Percentiles rank a stretch among this genome's conserved stretches.
phyloP scores from a whole-genome alignment of 2,888 invertebrate genomes.

The Eupithecia subumbrata region DNA sequence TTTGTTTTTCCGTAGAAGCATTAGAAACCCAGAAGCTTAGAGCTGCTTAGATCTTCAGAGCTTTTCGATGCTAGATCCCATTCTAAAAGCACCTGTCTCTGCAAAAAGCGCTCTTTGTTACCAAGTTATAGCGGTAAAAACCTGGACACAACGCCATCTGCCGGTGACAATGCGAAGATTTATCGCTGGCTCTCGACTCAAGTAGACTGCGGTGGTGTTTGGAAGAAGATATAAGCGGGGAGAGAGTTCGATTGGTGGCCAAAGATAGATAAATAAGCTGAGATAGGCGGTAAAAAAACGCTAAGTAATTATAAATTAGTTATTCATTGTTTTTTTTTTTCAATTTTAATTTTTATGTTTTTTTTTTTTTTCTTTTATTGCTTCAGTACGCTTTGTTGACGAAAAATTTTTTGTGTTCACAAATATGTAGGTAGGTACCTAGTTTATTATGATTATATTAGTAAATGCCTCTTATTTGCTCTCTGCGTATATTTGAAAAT shows the following conservation, averaged over 20 bases:
- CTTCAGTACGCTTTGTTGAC: too few species aligned
- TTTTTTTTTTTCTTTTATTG: too few species aligned
- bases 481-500: too few species aligned
- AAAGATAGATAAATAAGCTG: background rate
- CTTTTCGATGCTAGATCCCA: conserved; percentile 29
- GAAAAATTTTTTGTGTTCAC: too few species aligned
- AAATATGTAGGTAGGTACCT: too few species aligned
- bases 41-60: conserved; percentile 5
- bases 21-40: conserved; percentile 3
- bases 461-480: too few species aligned
- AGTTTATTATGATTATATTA: too few species aligned
- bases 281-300: background rate
- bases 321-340: too few species aligned
- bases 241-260: background rate
- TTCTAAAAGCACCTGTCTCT: conserved; percentile 54
- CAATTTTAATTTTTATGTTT: too few species aligned
- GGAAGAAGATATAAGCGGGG: conserved; percentile 36
- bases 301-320: background rate
- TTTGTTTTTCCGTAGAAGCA: background rate
- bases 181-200: conserved; percentile 66
- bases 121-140: conserved; percentile 74
- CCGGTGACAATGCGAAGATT: conserved; percentile 74
- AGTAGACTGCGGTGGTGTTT: conserved; percentile 46
- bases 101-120: conserved; percentile 67
- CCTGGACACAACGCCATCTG: conserved; percentile 76